Percentiles rank a stretch among this genome's conserved stretches.
Evolutionary conservation across 1,140 invertebrate genomes (phyloP).

Genomic region (Drosophila setifemur): DNA sequence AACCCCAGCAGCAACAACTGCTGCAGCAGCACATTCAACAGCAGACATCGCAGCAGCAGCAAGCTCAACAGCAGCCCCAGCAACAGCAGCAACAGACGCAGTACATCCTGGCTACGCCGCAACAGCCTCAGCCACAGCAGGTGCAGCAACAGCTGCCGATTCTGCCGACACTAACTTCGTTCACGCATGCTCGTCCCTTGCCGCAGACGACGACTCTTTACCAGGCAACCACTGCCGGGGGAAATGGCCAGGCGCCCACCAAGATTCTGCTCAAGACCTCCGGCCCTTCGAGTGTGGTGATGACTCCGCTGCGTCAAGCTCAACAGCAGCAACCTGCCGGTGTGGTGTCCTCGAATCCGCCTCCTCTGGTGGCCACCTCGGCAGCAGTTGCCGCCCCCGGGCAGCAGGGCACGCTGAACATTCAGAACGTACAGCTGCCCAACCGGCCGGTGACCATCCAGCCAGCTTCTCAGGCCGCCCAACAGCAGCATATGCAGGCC

Average conservation of each 20-base stretch:
- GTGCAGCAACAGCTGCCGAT: conserved; percentile 58
- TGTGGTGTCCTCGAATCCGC: conserved; percentile 69
- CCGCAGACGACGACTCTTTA: conserved; percentile 72
- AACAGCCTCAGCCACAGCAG: conserved; percentile 50
- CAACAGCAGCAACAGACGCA: conserved; percentile 51
- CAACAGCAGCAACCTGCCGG: conserved; percentile 57
- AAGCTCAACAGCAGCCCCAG: conserved; percentile 15
- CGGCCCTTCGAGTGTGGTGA: conserved; percentile 69
- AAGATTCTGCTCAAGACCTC: conserved; percentile 78
- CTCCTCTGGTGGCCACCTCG: conserved; percentile 70
- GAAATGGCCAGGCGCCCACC: conserved; percentile 58
- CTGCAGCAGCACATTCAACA: conserved; percentile 60
- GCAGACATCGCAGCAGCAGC: conserved; percentile 45
- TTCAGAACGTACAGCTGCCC: conserved; percentile 79
- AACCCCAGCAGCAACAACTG: conserved; percentile 45
- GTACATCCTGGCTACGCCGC: conserved; percentile 56
- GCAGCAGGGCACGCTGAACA: conserved; percentile 72
- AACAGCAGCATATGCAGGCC: conserved; percentile 77
- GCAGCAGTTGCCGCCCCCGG: conserved; percentile 48
- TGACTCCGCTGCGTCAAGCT: conserved; percentile 62
- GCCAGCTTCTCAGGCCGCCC: conserved; percentile 78
- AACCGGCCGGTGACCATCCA: conserved; percentile 80
- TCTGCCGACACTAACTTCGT: conserved; percentile 73
- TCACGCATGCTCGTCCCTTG: conserved; percentile 62
- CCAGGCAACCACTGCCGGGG: conserved; percentile 52